phyloP scores from a whole-genome alignment of 92 coral and sea anemone species.

The Actinernus sp. region DNA sequence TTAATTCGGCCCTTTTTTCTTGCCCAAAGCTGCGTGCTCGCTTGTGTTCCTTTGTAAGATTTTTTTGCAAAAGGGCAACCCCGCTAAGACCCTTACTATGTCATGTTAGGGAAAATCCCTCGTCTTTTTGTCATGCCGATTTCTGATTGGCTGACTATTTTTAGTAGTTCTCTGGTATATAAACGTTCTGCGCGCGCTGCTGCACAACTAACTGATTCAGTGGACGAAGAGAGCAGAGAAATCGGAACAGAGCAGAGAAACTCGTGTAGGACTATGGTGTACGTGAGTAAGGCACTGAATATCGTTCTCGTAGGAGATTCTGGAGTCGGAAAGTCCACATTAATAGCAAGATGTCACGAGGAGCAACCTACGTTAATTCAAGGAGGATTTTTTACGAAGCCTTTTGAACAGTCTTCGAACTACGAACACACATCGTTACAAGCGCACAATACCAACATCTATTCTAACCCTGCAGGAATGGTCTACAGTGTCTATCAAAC shows the following conservation, averaged over 20 bases:
- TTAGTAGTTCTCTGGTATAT: constrained; percentile 13
- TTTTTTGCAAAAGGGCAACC: too few relatives aligned
- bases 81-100: too few relatives aligned
- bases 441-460: constrained; percentile 48
- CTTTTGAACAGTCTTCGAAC: constrained; percentile 37
- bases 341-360: constrained; percentile 64
- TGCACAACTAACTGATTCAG: neutral
- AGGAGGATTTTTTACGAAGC: constrained; percentile 43
- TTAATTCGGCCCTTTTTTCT: too few relatives aligned
- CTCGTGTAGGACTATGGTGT: neutral
- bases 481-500: constrained; percentile 52
- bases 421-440: constrained; percentile 43
- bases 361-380: constrained; percentile 42
- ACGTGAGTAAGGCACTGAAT: constrained; percentile 31
- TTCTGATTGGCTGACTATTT: constrained; percentile 40
- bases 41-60: too few relatives aligned
- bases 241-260: neutral
- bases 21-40: too few relatives aligned
- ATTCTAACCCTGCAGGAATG: constrained; percentile 3
- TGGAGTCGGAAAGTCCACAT: constrained; percentile 72
- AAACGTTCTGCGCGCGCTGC: neutral
- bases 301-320: constrained; percentile 81
- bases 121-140: neutral
- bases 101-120: constrained; percentile 29
- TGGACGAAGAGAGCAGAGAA: neutral